Conservation (phyloP, 2,797 vertebrate species). For the Gallinago nigripennis region DNA sequence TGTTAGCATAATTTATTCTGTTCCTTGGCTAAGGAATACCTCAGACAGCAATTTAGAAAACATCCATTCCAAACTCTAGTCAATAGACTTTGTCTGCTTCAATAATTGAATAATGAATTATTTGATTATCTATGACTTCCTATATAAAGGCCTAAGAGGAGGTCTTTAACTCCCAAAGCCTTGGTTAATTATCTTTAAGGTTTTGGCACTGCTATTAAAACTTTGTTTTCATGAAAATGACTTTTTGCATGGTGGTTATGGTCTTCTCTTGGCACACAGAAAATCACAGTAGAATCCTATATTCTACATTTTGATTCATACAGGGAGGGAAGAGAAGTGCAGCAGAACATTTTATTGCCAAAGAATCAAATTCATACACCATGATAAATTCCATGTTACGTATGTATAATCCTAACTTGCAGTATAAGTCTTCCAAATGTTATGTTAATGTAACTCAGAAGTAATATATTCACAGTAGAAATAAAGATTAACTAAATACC, state of each 20-base stretch:
- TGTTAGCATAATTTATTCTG: neutral
- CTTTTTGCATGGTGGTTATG: neutral
- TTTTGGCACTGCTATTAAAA: neutral
- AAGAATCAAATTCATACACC: neutral
- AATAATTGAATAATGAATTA: neutral
- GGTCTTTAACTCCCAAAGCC: neutral
- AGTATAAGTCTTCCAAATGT: neutral
- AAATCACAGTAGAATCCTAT: neutral
- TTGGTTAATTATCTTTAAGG: neutral
- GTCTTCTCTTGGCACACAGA: neutral
- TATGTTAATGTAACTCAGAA: neutral
- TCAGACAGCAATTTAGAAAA: neutral
- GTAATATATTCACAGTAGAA: neutral
- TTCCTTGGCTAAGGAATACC: neutral
- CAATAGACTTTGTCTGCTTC: neutral
- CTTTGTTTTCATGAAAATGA: fast-evolving
- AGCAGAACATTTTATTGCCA: neutral
- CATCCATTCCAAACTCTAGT: neutral
- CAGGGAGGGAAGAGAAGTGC: neutral
- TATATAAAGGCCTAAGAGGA: neutral
- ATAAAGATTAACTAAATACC: neutral
- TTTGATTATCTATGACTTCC: neutral
- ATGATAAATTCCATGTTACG: neutral
- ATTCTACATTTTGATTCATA: neutral
- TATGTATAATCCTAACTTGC: neutral